These are phyloP conservation scores for Recurvirostra avosetta DNA, from an alignment of 2,113 vertebrate species.

Conservation along the genomic window DNA sequence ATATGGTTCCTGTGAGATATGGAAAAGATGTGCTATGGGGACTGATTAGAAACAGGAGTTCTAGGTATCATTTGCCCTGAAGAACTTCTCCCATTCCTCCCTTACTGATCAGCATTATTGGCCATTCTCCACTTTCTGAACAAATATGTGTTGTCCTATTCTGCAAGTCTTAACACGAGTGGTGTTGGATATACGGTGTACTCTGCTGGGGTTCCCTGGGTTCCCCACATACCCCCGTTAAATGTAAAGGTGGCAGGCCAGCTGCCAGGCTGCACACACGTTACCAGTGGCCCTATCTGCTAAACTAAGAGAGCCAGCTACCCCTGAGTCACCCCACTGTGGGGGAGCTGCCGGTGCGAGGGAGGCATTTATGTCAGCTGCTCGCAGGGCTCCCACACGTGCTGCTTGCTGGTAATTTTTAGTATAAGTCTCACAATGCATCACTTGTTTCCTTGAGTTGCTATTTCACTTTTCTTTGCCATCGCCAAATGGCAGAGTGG, in stretches of 20 bases:
- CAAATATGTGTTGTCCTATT: background rate
- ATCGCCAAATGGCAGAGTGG: background rate
- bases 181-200: background rate
- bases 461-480: background rate
- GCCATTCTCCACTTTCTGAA: background rate
- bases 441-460: background rate
- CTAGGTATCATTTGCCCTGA: background rate
- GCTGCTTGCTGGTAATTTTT: background rate
- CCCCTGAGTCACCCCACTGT: background rate
- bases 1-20: background rate
- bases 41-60: background rate
- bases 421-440: background rate
- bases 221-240: accelerated
- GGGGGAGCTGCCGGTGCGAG: background rate
- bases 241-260: background rate
- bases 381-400: background rate
- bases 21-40: background rate
- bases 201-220: background rate
- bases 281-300: background rate
- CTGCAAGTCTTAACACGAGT: background rate
- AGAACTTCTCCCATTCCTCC: background rate
- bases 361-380: background rate
- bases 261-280: background rate
- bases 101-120: background rate
- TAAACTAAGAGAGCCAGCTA: background rate